A percentile compares a stretch with the other conserved stretches of the same genome.
Conservation (phyloP, 2,888 invertebrate species). For the Xestoiulus laeticollis region DNA sequence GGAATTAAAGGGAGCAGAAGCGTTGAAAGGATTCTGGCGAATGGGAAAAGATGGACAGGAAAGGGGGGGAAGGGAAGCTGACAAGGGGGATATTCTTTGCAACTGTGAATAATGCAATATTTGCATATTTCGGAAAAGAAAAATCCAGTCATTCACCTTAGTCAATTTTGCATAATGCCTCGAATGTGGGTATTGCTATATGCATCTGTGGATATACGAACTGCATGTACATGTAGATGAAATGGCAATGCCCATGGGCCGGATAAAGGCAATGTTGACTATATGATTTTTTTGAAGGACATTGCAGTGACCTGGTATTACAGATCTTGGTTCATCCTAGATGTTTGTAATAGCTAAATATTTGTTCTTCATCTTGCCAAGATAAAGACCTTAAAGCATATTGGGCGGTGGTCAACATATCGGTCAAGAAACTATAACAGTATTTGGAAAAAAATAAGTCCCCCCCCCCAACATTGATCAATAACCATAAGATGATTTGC, state of each 20-base stretch:
- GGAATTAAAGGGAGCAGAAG: constrained; percentile 18
- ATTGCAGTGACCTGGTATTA: not conserved
- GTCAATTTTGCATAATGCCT: not conserved
- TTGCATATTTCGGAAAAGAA: not conserved
- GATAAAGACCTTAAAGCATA: not conserved
- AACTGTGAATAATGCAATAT: not conserved
- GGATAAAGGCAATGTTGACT: not conserved
- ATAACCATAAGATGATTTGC: too few relatives aligned
- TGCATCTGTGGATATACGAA: not conserved
- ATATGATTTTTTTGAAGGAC: not conserved
- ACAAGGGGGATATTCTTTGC: not conserved
- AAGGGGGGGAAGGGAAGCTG: not conserved
- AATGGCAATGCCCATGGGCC: not conserved
- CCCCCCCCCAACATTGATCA: not conserved
- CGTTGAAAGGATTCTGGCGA: not conserved
- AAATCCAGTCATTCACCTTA: not conserved
- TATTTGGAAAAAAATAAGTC: not conserved
- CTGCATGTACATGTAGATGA: not conserved
- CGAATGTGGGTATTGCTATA: not conserved
- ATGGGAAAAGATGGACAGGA: not conserved
- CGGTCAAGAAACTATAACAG: not conserved
- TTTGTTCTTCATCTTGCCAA: constrained; percentile 6
- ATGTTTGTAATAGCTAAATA: not conserved
- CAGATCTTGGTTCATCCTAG: not conserved
- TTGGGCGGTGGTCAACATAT: not conserved